Percentiles rank a stretch among this genome's conserved stretches.
phyloP scores from a whole-genome alignment of 2,888 invertebrate genomes.

The Agonopterix heracliana region DNA sequence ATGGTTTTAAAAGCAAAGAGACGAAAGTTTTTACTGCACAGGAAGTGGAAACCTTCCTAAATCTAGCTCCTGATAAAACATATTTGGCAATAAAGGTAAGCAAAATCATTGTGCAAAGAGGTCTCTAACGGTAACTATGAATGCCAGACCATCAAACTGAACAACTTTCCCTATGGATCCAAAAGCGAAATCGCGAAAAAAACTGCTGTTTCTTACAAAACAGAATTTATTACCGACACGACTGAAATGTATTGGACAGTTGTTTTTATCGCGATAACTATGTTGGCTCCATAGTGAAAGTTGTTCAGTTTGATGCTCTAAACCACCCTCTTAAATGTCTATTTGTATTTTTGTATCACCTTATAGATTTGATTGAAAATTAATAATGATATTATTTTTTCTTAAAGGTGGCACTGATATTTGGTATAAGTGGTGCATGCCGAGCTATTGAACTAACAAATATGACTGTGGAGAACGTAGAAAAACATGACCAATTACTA shows the following conservation, averaged over 20 bases:
- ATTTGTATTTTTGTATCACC: no score
- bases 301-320: no score
- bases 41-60: constrained; percentile 1
- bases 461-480: constrained; percentile 9
- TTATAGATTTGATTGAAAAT: neutral
- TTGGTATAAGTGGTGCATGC: constrained; percentile 8
- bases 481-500: constrained; percentile 3
- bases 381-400: neutral
- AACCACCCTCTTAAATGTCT: no score
- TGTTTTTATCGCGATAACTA: neutral
- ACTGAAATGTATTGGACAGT: neutral
- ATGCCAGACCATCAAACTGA: no score
- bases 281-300: neutral
- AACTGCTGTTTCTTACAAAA: no score
- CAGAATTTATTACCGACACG: neutral
- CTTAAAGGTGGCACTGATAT: constrained; percentile 2
- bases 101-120: no score
- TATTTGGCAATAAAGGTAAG: constrained; percentile 6
- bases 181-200: no score
- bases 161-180: no score
- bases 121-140: no score
- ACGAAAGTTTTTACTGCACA: constrained; percentile 2
- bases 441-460: constrained; percentile 6
- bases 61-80: constrained; percentile 1
- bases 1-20: neutral